These are phyloP conservation scores for Scaptomyza cyrtandrae DNA, from an alignment of 2,888 invertebrate genomes.

Conservation along the genomic window DNA sequence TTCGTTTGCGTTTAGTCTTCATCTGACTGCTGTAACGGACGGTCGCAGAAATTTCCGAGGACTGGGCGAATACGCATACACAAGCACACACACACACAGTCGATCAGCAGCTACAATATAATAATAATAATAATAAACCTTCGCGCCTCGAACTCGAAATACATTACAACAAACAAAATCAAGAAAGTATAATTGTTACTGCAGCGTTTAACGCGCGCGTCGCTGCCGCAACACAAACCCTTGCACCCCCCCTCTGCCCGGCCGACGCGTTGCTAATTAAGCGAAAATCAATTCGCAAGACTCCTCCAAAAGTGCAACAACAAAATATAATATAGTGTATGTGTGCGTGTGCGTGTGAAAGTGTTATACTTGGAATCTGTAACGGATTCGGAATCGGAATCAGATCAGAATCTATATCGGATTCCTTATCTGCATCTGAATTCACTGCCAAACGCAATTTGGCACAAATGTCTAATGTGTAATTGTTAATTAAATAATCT, in stretches of 20 bases:
- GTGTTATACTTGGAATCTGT: constrained; percentile 3
- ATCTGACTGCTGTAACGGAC: constrained; percentile 79
- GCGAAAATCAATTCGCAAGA: constrained; percentile 48
- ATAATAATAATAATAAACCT: constrained; percentile 45
- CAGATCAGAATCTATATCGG: constrained; percentile 8
- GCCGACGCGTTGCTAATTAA: constrained; percentile 52
- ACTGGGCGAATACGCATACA: constrained; percentile 20
- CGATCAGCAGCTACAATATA: constrained; percentile 53
- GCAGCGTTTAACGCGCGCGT: constrained; percentile 56
- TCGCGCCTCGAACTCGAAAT: constrained; percentile 40
- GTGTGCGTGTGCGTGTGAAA: constrained; percentile 25
- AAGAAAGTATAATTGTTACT: constrained; percentile 35
- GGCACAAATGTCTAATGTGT: constrained; percentile 44
- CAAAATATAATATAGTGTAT: constrained; percentile 1
- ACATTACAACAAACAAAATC: constrained; percentile 28
- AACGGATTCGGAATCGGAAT: constrained; percentile 15
- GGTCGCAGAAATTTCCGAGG: constrained; percentile 67
- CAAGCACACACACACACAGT: constrained; percentile 19
- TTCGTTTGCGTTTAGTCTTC: constrained; percentile 76
- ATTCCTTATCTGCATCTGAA: constrained; percentile 18
- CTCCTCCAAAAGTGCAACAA: constrained; percentile 30
- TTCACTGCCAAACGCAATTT: constrained; percentile 57
- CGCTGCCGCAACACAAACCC: constrained; percentile 26
- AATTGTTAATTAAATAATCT: constrained; percentile 35
- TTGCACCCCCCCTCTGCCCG: constrained; percentile 8